These are phyloP conservation scores for Bovichtus diacanthus DNA, from an alignment of 2,797 vertebrate species.

Conservation along the genomic window DNA sequence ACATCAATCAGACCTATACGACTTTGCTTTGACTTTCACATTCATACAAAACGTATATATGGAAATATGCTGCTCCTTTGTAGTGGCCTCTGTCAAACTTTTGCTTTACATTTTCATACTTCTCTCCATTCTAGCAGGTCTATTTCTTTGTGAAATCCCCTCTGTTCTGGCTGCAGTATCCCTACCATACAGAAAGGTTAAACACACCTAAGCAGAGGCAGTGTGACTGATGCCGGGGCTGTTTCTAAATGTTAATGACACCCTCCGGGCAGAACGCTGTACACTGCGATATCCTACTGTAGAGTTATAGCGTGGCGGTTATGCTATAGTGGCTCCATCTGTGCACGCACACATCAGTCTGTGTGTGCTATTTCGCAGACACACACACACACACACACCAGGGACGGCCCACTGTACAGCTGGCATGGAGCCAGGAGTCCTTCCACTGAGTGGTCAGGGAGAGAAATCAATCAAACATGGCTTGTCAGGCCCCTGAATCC, in stretches of 20 bases:
- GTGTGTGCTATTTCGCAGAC: conserved; percentile 21
- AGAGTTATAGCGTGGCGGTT: conserved; percentile 74
- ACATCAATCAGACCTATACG: conserved; percentile 20
- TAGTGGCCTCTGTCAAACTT: conserved; percentile 56
- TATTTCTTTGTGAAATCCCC: conserved; percentile 73
- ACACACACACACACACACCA: conserved; percentile 36
- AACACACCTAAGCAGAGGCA: conserved; percentile 85
- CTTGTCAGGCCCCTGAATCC: conserved; percentile 80
- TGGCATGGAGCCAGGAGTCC: conserved; percentile 81
- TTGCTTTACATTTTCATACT: conserved; percentile 57
- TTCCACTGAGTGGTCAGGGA: conserved; percentile 80
- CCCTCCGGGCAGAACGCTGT: conserved; percentile 77
- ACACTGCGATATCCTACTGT: conserved; percentile 61
- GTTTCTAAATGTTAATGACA: conserved; percentile 89
- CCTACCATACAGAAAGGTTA: conserved; percentile 83
- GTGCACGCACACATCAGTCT: conserved; percentile 67
- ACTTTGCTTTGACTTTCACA: conserved; percentile 69
- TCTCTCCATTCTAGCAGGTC: conserved; percentile 55
- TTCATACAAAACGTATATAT: conserved; percentile 44
- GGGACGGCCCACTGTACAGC: conserved; percentile 71
- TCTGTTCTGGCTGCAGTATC: conserved; percentile 68
- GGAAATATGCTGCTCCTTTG: conserved; percentile 54
- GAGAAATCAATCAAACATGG: conserved; percentile 83
- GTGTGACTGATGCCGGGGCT: conserved; percentile 82
- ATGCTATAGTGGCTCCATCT: conserved; percentile 80